phyloP scores from a whole-genome alignment of 2,888 invertebrate genomes.

The Drosophila anceps region DNA sequence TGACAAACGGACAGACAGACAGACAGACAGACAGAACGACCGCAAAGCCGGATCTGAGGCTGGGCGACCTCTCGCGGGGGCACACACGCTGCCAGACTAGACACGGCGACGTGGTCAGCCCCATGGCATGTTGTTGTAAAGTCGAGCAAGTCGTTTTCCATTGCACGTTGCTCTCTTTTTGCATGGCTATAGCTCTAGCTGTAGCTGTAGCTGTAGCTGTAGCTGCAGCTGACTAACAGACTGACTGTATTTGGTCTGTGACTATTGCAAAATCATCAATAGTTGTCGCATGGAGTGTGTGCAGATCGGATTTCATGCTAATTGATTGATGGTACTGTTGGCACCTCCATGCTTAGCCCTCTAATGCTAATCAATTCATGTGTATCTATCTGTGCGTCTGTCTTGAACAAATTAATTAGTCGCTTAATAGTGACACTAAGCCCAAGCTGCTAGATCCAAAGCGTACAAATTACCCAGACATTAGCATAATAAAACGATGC shows the following conservation, averaged over 20 bases:
- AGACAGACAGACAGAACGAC: constrained; percentile 33
- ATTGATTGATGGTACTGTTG: constrained; percentile 76
- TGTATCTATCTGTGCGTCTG: constrained; percentile 49
- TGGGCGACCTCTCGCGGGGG: constrained; percentile 76
- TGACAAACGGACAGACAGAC: constrained; percentile 21
- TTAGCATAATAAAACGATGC: constrained; percentile 80
- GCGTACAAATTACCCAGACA: constrained; percentile 71
- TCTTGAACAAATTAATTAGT: constrained; percentile 79
- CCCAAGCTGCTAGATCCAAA: constrained; percentile 65
- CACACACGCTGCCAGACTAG: constrained; percentile 62
- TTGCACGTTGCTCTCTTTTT: constrained; percentile 37
- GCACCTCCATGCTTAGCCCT: constrained; percentile 66
- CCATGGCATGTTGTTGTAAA: constrained; percentile 42
- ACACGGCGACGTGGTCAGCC: constrained; percentile 73
- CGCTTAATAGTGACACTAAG: constrained; percentile 81
- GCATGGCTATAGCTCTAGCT: constrained; percentile 29
- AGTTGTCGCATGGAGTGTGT: constrained; percentile 6
- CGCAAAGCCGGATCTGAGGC: constrained; percentile 70
- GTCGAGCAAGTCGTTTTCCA: constrained; percentile 34
- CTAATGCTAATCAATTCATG: constrained; percentile 69
- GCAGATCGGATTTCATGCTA: constrained; percentile 40
- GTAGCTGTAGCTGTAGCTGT: constrained; percentile 24
- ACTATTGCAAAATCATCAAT: constrained; percentile 55
- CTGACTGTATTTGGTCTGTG: constrained; percentile 19
- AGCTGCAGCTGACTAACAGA: background rate